Conservation (phyloP, 2,113 vertebrate species). For the Macquaria australasica region DNA sequence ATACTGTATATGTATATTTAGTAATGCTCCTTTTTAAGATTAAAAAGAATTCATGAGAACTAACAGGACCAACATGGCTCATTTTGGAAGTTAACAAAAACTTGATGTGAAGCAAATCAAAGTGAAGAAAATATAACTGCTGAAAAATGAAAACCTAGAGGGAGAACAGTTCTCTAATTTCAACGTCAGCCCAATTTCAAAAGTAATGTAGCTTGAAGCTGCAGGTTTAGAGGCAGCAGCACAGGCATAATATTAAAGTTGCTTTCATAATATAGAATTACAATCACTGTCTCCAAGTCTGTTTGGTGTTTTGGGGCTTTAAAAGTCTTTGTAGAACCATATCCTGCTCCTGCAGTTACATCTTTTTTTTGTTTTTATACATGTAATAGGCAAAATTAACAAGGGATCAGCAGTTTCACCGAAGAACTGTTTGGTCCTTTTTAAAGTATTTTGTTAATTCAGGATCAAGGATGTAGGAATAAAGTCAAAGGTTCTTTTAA, state of each 20-base stretch:
- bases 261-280: background rate
- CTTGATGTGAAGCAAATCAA: too few species aligned
- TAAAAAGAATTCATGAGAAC: background rate
- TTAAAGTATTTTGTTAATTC: background rate
- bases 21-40: background rate
- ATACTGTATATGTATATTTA: background rate
- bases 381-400: too few species aligned
- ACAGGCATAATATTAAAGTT: background rate
- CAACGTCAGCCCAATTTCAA: background rate
- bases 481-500: too few species aligned
- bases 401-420: too few species aligned
- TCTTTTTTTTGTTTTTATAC: too few species aligned
- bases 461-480: background rate
- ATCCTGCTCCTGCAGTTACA: too few species aligned
- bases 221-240: background rate
- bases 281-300: background rate
- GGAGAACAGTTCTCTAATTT: background rate
- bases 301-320: background rate
- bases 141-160: background rate
- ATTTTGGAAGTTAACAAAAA: background rate
- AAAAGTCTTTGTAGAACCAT: background rate
- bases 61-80: background rate
- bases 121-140: background rate
- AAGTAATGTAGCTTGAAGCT: background rate
- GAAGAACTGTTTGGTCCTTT: background rate